These are phyloP conservation scores for Mesochorus sp. DNA, from an alignment of 2,888 invertebrate species.

Conservation along the genomic window DNA sequence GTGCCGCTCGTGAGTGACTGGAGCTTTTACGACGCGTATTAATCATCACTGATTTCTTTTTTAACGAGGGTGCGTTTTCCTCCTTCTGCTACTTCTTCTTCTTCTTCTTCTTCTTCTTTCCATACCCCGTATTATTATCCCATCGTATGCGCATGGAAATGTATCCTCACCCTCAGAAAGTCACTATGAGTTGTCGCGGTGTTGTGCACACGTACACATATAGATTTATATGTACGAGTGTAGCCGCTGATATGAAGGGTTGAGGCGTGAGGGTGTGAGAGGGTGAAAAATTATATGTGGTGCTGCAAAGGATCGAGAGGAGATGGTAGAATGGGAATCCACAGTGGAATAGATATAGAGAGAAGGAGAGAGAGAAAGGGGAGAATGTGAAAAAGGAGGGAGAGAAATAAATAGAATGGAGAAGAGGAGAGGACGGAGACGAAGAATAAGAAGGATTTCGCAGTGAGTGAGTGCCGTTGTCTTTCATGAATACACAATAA, in stretches of 20 bases:
- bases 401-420: conserved; percentile 50
- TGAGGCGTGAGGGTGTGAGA: conserved; percentile 22
- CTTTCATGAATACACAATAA: conserved; percentile 46
- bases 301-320: conserved; percentile 15
- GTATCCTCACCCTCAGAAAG: background rate
- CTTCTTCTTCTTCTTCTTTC: background rate
- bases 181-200: conserved; percentile 11
- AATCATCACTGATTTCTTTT: background rate
- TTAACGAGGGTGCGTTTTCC: conserved; percentile 16
- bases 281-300: conserved; percentile 47
- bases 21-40: conserved; percentile 52
- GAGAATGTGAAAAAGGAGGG: background rate
- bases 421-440: conserved; percentile 28
- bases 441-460: conserved; percentile 57
- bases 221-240: background rate
- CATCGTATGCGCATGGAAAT: conserved; percentile 27
- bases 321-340: background rate
- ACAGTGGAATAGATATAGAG: conserved; percentile 31
- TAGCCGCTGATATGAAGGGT: conserved; percentile 5
- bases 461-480: conserved; percentile 57
- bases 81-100: conserved; percentile 18
- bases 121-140: background rate
- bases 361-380: conserved; percentile 17
- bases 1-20: conserved; percentile 48
- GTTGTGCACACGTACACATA: conserved; percentile 6